These are phyloP conservation scores for Ametastegia equiseti DNA, from an alignment of 2,888 invertebrate genomes.

Conservation along the genomic window DNA sequence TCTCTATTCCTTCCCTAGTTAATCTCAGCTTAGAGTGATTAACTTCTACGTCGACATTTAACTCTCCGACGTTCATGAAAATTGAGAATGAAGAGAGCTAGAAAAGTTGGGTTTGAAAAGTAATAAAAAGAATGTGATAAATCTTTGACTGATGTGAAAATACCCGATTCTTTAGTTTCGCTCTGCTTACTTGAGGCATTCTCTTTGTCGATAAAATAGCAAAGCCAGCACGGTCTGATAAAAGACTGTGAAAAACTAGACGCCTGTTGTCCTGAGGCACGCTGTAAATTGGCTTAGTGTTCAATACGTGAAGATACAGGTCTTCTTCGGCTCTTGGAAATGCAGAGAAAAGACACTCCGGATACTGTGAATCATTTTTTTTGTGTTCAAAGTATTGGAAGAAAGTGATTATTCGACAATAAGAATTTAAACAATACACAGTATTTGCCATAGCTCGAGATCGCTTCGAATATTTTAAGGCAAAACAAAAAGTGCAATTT, in stretches of 20 bases:
- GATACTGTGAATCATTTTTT: conserved; percentile 75
- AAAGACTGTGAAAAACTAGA: conserved; percentile 77
- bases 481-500: too few relatives aligned
- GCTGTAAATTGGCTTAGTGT: conserved; percentile 78
- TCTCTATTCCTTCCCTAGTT: conserved; percentile 76
- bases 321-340: conserved; percentile 69
- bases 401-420: too few relatives aligned
- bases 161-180: too few relatives aligned
- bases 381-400: background rate
- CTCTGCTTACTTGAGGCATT: conserved; percentile 80
- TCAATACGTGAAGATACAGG: conserved; percentile 81
- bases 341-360: conserved; percentile 72
- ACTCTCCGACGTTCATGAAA: conserved; percentile 83
- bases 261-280: conserved; percentile 76
- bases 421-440: background rate
- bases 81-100: conserved; percentile 82
- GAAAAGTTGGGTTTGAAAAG: conserved; percentile 47
- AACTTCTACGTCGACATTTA: conserved; percentile 77
- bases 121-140: too few relatives aligned
- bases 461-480: too few relatives aligned
- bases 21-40: conserved; percentile 77
- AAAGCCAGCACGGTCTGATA: conserved; percentile 78
- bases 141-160: too few relatives aligned
- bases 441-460: too few relatives aligned
- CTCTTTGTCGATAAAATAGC: conserved; percentile 81